phyloP scores from a whole-genome alignment of 1,140 invertebrate species.

The Brachionus koreanus region DNA sequence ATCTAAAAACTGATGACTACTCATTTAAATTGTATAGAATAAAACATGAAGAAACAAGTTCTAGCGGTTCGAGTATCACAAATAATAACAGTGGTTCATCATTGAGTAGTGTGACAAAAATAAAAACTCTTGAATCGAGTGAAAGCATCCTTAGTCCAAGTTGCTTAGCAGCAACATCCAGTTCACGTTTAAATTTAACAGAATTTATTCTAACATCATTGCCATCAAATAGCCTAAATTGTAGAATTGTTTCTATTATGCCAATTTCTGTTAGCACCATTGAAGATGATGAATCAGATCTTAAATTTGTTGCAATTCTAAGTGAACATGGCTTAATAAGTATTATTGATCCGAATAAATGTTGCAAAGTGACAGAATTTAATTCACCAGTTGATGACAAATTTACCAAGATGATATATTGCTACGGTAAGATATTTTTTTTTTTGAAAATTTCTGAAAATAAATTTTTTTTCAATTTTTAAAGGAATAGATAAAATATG shows the following conservation, averaged over 20 bases:
- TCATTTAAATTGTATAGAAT: slow-evolving; percentile 29
- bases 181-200: slow-evolving; percentile 31
- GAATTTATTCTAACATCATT: slow-evolving; percentile 26
- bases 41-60: slow-evolving; percentile 37
- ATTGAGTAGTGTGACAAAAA: neutral
- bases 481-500: slow-evolving; percentile 20
- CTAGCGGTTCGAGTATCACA: neutral
- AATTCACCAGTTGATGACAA: neutral
- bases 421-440: neutral
- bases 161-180: slow-evolving; percentile 31
- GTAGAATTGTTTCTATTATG: neutral
- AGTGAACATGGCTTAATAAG: neutral
- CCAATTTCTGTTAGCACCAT: neutral
- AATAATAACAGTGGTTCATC: slow-evolving; percentile 1
- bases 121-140: neutral
- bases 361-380: slow-evolving; percentile 11
- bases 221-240: neutral
- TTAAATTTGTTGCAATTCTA: slow-evolving; percentile 26
- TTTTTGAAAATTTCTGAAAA: neutral
- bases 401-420: slow-evolving; percentile 25
- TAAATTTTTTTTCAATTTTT: neutral
- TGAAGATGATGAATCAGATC: slow-evolving; percentile 6
- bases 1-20: neutral
- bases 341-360: slow-evolving; percentile 15
- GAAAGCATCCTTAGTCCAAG: neutral